phyloP scores from a whole-genome alignment of 1,140 invertebrate species.

The Halictus rubicundus region DNA sequence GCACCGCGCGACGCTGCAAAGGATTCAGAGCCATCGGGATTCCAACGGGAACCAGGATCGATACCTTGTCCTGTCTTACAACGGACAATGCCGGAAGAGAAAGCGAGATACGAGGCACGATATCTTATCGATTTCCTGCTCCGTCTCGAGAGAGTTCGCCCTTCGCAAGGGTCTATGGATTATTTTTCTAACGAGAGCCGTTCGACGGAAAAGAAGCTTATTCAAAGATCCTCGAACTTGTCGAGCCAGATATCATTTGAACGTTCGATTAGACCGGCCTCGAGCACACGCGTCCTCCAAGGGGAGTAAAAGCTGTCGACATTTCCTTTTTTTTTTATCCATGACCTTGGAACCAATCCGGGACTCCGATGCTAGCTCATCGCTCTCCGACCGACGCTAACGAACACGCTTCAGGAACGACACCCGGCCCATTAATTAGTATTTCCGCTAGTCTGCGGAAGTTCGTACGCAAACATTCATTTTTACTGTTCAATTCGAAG shows the following conservation, averaged over 20 bases:
- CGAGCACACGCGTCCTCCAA: no score
- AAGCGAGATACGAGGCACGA: conserved; percentile 19
- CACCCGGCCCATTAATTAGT: no score
- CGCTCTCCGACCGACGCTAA: no score
- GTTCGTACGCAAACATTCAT: no score
- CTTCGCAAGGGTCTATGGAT: conserved; percentile 2
- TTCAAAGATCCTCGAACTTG: not conserved
- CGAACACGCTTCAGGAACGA: no score
- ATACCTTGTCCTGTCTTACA: conserved; percentile 2
- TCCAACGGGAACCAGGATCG: conserved; percentile 15
- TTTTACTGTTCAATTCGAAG: no score
- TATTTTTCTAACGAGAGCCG: conserved; percentile 21
- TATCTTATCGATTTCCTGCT: conserved; percentile 24
- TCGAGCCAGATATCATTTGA: not conserved
- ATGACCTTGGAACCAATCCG: not conserved
- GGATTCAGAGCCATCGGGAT: not conserved
- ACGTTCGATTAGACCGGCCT: not conserved
- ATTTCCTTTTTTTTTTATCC: no score
- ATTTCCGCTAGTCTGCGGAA: no score
- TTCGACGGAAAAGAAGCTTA: not conserved
- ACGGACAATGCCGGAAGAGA: conserved; percentile 18
- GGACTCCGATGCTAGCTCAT: no score
- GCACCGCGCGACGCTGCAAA: no score
- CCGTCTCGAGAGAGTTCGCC: not conserved
- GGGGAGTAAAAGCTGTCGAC: not conserved